These are phyloP conservation scores for Panthera tigris DNA, from an alignment of 2,113 vertebrate genomes.

Conservation along the genomic window DNA sequence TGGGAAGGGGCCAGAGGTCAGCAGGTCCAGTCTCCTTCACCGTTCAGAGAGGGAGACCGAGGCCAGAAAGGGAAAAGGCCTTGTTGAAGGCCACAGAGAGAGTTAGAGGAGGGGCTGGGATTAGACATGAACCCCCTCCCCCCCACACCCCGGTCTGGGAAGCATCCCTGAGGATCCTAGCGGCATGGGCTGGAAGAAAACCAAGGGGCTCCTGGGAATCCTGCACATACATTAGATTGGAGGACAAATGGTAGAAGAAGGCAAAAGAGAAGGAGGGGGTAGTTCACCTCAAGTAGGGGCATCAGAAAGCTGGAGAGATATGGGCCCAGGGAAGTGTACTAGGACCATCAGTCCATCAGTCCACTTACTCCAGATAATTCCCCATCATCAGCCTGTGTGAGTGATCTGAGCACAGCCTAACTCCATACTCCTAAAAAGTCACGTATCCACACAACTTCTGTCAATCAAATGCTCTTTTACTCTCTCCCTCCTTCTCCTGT, in stretches of 20 bases:
- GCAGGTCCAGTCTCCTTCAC: not conserved
- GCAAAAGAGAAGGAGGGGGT: not conserved
- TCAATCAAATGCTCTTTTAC: not conserved
- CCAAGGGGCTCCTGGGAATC: not conserved
- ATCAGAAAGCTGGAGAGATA: not conserved
- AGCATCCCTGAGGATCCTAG: not conserved
- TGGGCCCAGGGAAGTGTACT: not conserved
- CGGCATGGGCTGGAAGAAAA: not conserved
- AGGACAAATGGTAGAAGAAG: not conserved
- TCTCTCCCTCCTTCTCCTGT: not conserved
- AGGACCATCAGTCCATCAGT: not conserved
- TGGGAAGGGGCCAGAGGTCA: not conserved
- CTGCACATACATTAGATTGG: not conserved
- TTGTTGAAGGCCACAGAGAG: not conserved
- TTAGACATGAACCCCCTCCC: not conserved
- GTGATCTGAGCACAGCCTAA: not conserved
- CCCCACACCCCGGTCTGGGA: not conserved
- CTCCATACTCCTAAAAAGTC: not conserved
- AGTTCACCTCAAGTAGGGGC: not conserved
- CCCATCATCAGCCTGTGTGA: not conserved
- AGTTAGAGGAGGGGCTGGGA: not conserved
- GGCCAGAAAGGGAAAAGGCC: not conserved
- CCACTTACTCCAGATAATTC: not conserved
- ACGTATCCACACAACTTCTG: not conserved
- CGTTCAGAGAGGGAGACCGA: not conserved